phyloP scores from a whole-genome alignment of 1,140 invertebrate genomes.

The Drosophila seguyi region DNA sequence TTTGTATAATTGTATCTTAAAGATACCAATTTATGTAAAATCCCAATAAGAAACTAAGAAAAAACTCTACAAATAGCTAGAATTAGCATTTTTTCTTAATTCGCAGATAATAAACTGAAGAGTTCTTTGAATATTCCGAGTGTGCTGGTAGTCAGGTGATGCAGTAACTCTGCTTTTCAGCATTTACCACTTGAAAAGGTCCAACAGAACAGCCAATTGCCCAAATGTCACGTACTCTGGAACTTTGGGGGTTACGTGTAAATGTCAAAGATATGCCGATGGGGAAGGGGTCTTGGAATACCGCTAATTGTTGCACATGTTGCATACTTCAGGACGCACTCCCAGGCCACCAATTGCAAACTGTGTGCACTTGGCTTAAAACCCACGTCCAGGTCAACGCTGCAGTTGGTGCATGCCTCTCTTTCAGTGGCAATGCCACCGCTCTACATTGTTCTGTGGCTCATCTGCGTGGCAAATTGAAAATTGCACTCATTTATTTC shows the following conservation, averaged over 20 bases:
- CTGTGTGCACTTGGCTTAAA: conserved; percentile 65
- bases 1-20: not conserved
- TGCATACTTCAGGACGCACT: conserved; percentile 50
- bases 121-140: conserved; percentile 4
- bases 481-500: conserved; percentile 79
- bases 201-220: conserved; percentile 61
- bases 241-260: conserved; percentile 30
- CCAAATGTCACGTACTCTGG: conserved; percentile 72
- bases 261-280: conserved; percentile 39
- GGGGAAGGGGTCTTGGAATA: conserved; percentile 8
- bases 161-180: not conserved
- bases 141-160: not conserved
- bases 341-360: not conserved
- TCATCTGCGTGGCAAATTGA: conserved; percentile 78
- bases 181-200: conserved; percentile 53
- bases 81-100: too few species aligned
- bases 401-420: conserved; percentile 35
- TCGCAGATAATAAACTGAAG: too few species aligned
- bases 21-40: not conserved
- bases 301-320: conserved; percentile 74
- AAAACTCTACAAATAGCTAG: not conserved
- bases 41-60: not conserved
- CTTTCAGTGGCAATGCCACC: not conserved
- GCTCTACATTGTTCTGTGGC: conserved; percentile 61
- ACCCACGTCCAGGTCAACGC: not conserved